These are phyloP conservation scores for Paralvinella palmiformis DNA, from an alignment of 1,140 invertebrate genomes.

Conservation along the genomic window DNA sequence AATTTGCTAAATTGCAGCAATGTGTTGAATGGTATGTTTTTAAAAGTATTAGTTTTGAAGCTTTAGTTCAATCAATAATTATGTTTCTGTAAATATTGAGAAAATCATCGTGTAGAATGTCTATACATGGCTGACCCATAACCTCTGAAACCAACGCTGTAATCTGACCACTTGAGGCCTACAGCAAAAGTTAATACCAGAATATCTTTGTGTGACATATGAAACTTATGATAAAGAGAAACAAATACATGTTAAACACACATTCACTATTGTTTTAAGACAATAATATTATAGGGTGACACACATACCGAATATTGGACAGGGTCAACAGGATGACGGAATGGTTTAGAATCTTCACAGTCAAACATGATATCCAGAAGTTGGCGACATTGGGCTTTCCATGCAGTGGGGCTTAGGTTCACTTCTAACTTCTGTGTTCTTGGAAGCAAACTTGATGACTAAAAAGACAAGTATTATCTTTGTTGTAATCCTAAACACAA, in stretches of 20 bases:
- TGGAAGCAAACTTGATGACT: too few species aligned
- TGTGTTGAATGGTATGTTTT: too few species aligned
- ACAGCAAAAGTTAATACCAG: neutral
- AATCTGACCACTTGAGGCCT: neutral
- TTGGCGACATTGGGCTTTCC: conserved; percentile 36
- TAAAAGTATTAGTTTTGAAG: too few species aligned
- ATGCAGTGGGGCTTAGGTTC: too few species aligned
- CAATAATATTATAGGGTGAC: neutral
- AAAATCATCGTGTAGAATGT: too few species aligned
- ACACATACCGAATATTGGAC: conserved; percentile 36
- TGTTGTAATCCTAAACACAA: too few species aligned
- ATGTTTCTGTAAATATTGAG: too few species aligned
- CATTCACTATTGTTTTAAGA: neutral
- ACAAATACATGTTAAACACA: neutral
- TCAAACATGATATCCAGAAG: conserved; percentile 40
- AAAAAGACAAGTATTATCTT: too few species aligned
- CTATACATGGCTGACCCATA: neutral
- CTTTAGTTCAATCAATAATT: too few species aligned
- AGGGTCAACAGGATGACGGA: conserved; percentile 39
- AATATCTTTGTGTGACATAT: neutral
- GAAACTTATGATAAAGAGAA: neutral
- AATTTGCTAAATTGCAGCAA: neutral
- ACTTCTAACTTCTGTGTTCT: too few species aligned
- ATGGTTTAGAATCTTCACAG: conserved; percentile 46
- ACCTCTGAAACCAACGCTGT: neutral